Conservation (phyloP, 92 coral and sea anemone genomes). For the Parazoanthus swiftii region DNA sequence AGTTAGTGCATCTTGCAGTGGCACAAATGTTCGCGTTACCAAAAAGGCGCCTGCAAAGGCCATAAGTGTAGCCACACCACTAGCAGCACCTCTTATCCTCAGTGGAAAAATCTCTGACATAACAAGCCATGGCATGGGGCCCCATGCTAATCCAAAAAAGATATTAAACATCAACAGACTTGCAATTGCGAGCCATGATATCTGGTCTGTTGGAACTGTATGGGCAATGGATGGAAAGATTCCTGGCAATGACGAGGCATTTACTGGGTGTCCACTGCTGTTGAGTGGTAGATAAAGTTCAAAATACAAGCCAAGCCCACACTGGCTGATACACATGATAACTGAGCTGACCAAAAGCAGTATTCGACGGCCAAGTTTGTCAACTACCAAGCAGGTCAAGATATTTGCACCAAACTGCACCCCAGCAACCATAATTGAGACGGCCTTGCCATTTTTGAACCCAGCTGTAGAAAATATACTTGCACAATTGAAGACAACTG, state of each 20-base stretch:
- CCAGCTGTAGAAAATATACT: slow-evolving; percentile 73
- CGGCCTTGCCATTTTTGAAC: slow-evolving; percentile 57
- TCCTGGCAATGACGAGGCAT: slow-evolving; percentile 10
- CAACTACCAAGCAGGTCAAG: slow-evolving; percentile 57
- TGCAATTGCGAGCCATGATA: slow-evolving; percentile 70
- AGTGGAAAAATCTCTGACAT: slow-evolving; percentile 89
- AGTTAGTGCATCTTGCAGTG: slow-evolving; percentile 56
- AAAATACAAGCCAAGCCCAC: slow-evolving; percentile 71
- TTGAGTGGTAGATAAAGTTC: slow-evolving; percentile 39
- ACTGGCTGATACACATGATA: slow-evolving; percentile 66
- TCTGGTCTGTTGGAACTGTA: slow-evolving; percentile 26
- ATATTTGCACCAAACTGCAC: slow-evolving; percentile 60
- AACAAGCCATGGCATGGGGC: slow-evolving; percentile 88
- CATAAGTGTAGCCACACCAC: slow-evolving; percentile 57
- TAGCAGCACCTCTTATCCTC: slow-evolving; percentile 77
- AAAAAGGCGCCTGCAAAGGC: slow-evolving; percentile 69
- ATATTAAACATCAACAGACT: slow-evolving; percentile 55
- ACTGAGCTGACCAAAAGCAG: slow-evolving; percentile 59
- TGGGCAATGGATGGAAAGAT: slow-evolving; percentile 34
- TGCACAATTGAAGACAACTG: slow-evolving; percentile 70
- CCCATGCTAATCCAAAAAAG: slow-evolving; percentile 79
- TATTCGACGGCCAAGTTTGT: slow-evolving; percentile 71
- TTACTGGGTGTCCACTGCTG: slow-evolving; percentile 16
- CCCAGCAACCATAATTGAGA: slow-evolving; percentile 57
- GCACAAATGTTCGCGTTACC: slow-evolving; percentile 67